Conservation (phyloP, 2,113 vertebrate species). For the Hippocampus comes region DNA sequence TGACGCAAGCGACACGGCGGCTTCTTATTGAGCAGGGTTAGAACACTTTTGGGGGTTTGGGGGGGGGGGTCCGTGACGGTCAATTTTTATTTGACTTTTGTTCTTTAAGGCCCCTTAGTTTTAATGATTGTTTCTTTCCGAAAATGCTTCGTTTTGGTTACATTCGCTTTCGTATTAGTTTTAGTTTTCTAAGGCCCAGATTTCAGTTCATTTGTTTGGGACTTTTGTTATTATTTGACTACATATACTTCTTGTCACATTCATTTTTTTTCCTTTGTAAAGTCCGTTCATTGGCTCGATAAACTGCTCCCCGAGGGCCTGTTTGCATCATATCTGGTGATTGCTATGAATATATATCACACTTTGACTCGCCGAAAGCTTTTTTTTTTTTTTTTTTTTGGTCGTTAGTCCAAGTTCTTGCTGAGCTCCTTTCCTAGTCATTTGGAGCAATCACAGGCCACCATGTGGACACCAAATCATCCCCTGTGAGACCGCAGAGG, state of each 20-base stretch:
- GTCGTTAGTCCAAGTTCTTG: slow-evolving; percentile 13
- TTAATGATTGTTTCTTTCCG: too few species aligned
- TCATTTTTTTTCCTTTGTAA: too few species aligned
- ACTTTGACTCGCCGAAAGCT: neutral
- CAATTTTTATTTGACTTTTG: too few species aligned
- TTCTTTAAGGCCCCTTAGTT: too few species aligned
- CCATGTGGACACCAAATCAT: slow-evolving; percentile 38
- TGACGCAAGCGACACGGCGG: slow-evolving; percentile 19
- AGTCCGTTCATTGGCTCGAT: too few species aligned
- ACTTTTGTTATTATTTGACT: too few species aligned
- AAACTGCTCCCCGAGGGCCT: too few species aligned
- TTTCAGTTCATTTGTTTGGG: neutral
- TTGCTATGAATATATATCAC: neutral
- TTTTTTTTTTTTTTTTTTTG: neutral
- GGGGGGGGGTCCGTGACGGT: too few species aligned
- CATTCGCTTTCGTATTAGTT: too few species aligned
- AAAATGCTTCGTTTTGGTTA: too few species aligned
- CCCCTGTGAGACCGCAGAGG: slow-evolving; percentile 18
- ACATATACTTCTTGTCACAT: neutral
- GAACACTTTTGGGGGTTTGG: too few species aligned
- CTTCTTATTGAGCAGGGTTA: slow-evolving; percentile 19
- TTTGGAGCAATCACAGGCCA: slow-evolving; percentile 36
- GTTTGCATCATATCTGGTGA: neutral
- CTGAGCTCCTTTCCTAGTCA: slow-evolving; percentile 19
- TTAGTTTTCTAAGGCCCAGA: too few species aligned